A percentile compares a stretch with the other conserved stretches of the same genome.
These are phyloP conservation scores for Albula goreensis DNA, from an alignment of 2,113 vertebrate genomes.

Conservation along the genomic window DNA sequence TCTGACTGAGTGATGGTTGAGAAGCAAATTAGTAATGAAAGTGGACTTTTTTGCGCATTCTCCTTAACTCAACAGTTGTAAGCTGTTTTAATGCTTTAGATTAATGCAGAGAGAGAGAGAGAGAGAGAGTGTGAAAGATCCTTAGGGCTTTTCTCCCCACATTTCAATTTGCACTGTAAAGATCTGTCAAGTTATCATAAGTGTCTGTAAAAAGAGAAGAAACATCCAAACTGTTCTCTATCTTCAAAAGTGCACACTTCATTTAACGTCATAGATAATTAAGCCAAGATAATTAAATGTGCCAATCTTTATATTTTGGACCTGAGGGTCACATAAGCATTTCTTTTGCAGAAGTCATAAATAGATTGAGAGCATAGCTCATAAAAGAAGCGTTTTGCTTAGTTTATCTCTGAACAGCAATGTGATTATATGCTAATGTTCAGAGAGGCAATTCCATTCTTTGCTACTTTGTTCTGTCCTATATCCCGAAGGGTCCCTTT, in stretches of 20 bases:
- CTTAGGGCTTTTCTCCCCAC: not conserved
- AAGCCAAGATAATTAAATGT: constrained; percentile 35
- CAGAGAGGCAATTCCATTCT: constrained; percentile 37
- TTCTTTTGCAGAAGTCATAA: constrained; percentile 50
- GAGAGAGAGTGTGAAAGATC: not conserved
- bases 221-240: not conserved
- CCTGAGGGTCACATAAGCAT: constrained; percentile 62
- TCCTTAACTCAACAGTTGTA: not conserved
- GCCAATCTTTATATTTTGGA: constrained; percentile 55
- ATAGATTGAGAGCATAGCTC: constrained; percentile 48
- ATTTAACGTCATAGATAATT: constrained; percentile 59
- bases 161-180: not conserved
- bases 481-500: constrained; percentile 44
- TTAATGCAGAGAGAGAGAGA: not conserved
- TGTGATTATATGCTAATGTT: constrained; percentile 58
- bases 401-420: constrained; percentile 45
- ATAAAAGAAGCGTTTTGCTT: constrained; percentile 61
- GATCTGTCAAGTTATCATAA: constrained; percentile 7
- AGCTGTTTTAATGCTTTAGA: not conserved
- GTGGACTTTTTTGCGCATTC: not conserved
- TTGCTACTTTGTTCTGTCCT: constrained; percentile 33
- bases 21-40: not conserved
- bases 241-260: constrained; percentile 54
- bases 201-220: not conserved
- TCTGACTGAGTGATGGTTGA: not conserved